Evolutionary conservation across 2,888 invertebrate genomes (phyloP), one percentile per base, ranked within the genome.

Genomic region (Nesidiocoris tenuis): DNA sequence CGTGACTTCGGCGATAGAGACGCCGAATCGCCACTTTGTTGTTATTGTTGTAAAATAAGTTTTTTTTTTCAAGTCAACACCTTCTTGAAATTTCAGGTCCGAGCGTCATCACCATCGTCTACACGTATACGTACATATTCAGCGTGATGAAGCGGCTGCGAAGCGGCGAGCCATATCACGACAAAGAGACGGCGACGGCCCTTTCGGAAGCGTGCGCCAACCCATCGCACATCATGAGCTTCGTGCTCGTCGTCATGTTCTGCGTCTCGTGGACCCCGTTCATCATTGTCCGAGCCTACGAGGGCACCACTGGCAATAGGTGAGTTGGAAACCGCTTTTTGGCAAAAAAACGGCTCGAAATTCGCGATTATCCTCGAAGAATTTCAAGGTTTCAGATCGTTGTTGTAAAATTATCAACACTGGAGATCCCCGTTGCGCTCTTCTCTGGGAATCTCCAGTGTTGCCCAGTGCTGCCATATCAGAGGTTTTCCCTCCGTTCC

Each of bases 181-280:
- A 95, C 85, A 93, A 96, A 86, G 94, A 95, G 85, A 93, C 95
- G 85, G 93, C 93, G 80, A 92, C 95, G 61, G 95, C 95, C 70
- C 86, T 95, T 79, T 91, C 93, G 78, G 95, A 95, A 85, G 95
- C 95, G 84, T 88, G 96, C 79, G 90, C 94, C 80, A 96, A 96
- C 85, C 95, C 95, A 79, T 95, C 94, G 86, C 97, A 98, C 87
- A 89, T 94, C 85, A 95, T 97, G 90, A 95, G 96, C 82, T 96
- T 98, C 85, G 89, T 95, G 81, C 89, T 98, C 82, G 93, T 97
- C 80, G 87, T 93, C 81, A 88, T 93, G 76, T 98, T 97, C 86
- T 93, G 95, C 90, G 85, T 95, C 79, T 94, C 96, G 81, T 98
- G 98, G 98, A 87, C 92, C 79, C 98, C 98, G 22, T 96, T 93